phyloP scores from a whole-genome alignment of 2,113 vertebrate genomes.

The Malaclemys terrapin region DNA sequence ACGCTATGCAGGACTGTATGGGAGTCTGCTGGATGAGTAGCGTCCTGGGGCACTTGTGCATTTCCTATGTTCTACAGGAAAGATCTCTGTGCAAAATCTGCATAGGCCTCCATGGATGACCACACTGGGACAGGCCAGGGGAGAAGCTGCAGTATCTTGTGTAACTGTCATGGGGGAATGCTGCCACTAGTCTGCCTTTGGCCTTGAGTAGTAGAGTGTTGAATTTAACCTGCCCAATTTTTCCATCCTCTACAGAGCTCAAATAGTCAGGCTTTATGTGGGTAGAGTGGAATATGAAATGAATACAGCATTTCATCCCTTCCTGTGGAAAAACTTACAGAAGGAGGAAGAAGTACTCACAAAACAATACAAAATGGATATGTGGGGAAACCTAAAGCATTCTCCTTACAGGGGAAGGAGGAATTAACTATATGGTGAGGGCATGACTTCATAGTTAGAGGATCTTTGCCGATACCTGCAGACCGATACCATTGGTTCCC shows the following conservation, averaged over 20 bases:
- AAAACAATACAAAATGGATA: neutral
- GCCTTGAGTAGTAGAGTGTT: neutral
- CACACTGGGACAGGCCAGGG: neutral
- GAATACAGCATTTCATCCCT: slow-evolving; percentile 14
- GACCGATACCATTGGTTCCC: neutral
- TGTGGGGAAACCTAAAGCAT: neutral
- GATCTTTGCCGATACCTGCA: neutral
- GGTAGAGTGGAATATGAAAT: rapidly evolving
- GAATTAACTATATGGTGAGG: neutral
- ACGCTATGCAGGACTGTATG: neutral
- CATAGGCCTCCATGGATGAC: neutral
- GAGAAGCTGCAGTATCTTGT: neutral
- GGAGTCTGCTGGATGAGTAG: neutral
- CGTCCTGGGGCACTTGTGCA: rapidly evolving
- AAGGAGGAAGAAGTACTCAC: neutral
- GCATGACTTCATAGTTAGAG: neutral
- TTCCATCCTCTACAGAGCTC: neutral
- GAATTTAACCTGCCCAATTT: neutral
- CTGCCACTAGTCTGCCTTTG: neutral
- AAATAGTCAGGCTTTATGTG: neutral
- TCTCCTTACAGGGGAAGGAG: neutral
- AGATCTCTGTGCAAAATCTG: neutral
- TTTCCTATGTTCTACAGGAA: neutral
- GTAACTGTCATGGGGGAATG: neutral
- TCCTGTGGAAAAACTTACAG: neutral